A percentile compares a stretch with the other conserved stretches of the same genome.
Evolutionary conservation across 2,888 invertebrate species (phyloP).

Genomic region (Macaria liturata): DNA sequence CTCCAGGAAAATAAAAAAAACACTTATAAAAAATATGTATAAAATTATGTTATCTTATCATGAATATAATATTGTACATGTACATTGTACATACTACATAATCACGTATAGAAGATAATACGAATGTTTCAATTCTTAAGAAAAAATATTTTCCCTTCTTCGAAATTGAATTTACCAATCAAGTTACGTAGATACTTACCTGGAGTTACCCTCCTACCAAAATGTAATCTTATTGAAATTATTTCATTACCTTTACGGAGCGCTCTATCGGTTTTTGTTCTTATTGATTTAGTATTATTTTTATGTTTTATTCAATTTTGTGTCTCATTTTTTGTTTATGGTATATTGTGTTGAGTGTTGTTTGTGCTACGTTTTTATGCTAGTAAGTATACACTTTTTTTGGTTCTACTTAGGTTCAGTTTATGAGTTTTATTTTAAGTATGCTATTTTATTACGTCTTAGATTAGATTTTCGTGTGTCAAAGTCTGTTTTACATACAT

Average conservation of each 20-base stretch:
- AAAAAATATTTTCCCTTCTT: too few relatives aligned
- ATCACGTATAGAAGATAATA: too few relatives aligned
- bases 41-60: too few relatives aligned
- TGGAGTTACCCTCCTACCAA: too few relatives aligned
- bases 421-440: conserved; percentile 22
- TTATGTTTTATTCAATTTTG: not conserved
- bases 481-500: not conserved
- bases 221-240: too few relatives aligned
- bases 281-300: not conserved
- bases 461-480: not conserved
- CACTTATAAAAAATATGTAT: too few relatives aligned
- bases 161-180: too few relatives aligned
- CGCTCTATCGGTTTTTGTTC: not conserved
- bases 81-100: too few relatives aligned
- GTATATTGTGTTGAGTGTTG: not conserved
- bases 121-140: too few relatives aligned
- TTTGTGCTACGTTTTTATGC: not conserved
- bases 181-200: too few relatives aligned
- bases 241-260: not conserved
- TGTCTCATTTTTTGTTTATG: not conserved
- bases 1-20: too few relatives aligned
- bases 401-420: conserved; percentile 4
- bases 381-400: conserved; percentile 20
- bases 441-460: conserved; percentile 16
- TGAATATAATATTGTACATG: too few relatives aligned